phyloP scores from a whole-genome alignment of 2,888 invertebrate genomes.

The Malachius bipustulatus region DNA sequence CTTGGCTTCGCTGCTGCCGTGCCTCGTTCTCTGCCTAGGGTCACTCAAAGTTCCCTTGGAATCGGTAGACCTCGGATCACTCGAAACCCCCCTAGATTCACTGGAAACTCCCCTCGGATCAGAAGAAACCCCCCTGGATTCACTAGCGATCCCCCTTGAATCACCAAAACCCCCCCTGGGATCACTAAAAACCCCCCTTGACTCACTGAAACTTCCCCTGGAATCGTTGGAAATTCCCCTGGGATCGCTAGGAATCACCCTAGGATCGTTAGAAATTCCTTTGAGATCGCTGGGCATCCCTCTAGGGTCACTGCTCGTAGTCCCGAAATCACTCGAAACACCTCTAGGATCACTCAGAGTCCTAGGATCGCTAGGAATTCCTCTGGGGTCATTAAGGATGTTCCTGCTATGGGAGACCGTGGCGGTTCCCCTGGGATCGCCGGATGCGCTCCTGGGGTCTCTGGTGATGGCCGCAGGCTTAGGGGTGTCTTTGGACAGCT shows the following conservation, averaged over 20 bases:
- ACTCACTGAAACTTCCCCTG: not conserved
- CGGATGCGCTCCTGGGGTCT: constrained; percentile 11
- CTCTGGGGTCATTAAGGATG: constrained; percentile 5
- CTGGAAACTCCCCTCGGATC: constrained; percentile 16
- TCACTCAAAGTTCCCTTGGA: constrained; percentile 13
- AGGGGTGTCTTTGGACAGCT: constrained; percentile 8
- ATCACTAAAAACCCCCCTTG: not conserved
- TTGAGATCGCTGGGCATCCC: constrained; percentile 12
- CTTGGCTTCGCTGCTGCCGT: constrained; percentile 11
- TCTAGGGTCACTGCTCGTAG: not conserved
- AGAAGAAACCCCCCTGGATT: not conserved
- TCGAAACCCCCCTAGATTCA: constrained; percentile 11
- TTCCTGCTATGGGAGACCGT: constrained; percentile 5
- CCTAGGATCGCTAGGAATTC: constrained; percentile 4
- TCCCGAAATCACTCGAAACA: constrained; percentile 16
- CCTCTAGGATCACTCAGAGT: not conserved
- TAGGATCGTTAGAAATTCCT: constrained; percentile 5
- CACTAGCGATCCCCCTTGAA: constrained; percentile 13
- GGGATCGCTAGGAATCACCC: constrained; percentile 5
- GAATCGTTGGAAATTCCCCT: constrained; percentile 5
- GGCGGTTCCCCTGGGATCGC: constrained; percentile 12
- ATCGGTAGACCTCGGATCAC: constrained; percentile 16
- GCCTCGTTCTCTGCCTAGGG: constrained; percentile 11
- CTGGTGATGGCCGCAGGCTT: not conserved
- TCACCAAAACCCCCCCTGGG: constrained; percentile 11